Evolutionary conservation across 2,797 vertebrate genomes (phyloP), one percentile per base, ranked within the genome.

Genomic region (Pempheris klunzingeri): DNA sequence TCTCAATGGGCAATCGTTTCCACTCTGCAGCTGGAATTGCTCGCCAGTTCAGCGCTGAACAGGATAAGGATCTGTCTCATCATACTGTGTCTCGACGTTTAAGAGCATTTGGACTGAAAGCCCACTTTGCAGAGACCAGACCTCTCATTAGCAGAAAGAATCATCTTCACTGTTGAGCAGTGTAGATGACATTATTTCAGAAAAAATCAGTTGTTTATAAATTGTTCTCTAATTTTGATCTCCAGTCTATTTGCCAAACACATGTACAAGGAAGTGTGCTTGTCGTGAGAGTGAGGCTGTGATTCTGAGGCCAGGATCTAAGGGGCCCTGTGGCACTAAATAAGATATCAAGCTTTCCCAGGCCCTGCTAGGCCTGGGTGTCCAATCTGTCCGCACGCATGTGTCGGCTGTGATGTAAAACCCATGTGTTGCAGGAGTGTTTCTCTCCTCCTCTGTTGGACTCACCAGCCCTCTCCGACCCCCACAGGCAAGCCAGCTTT

Each of bases 401-500:
- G 46, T 46, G 58, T 68, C 53, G 39, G 53, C 32, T 30, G 30
- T 70, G 65, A 70, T 77, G 44, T 59, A 32, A 70, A 74, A 58
- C 38, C 50, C 24, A 5, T 20, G 44, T 57, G 32, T 49, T 62
- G 13, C 26, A 63, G 61, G 17, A 58, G 44, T 24, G 15, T 39
- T 26, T 28, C 28, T 26, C 46, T 28, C 5, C 5, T 62, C n/a
- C 20, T 50, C 52, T 63, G 10, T 15, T 2, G 7, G 41, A 8
- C 32, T 58, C 30, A 30, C 46, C 32, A 26, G 28, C 26, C 22
- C 49, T 63, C 47, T 32, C 50, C 34, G 12, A 55, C 36, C 65
- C 53, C 7, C 24, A 6, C 47, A 68, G 43, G 46, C 76, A 74
- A 26, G 34, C 18, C 9, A 62, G 77, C 71, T 78, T 39, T 28